phyloP scores from a whole-genome alignment of 2,888 invertebrate genomes.

The Hipparchia semele region DNA sequence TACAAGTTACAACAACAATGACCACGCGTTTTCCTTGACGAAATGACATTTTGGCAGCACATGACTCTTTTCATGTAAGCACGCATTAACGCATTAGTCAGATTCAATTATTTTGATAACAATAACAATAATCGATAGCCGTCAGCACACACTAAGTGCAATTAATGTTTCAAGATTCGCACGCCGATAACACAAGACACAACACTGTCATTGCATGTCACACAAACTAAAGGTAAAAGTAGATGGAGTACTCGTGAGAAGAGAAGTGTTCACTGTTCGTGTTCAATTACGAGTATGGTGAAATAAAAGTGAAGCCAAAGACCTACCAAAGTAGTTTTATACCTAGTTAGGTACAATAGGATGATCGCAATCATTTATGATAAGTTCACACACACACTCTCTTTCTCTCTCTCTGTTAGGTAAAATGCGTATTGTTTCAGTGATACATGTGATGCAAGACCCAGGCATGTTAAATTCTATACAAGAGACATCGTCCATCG shows the following conservation, averaged over 20 bases:
- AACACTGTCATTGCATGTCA: not conserved
- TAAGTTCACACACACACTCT: too few species aligned
- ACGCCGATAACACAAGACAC: constrained; percentile 1
- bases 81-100: constrained; percentile 14
- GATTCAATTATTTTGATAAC: constrained; percentile 16
- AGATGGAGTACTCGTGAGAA: not conserved
- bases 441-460: too few species aligned
- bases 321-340: too few species aligned
- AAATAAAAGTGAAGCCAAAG: too few species aligned
- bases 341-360: too few species aligned
- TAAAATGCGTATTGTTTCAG: too few species aligned
- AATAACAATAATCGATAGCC: constrained; percentile 3
- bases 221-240: not conserved
- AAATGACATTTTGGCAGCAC: not conserved
- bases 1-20: not conserved
- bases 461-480: too few species aligned
- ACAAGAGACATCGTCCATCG: too few species aligned
- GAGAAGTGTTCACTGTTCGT: not conserved
- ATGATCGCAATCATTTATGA: too few species aligned
- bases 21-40: not conserved
- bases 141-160: constrained; percentile 1
- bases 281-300: too few species aligned
- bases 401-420: too few species aligned
- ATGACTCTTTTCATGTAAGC: constrained; percentile 7
- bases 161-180: constrained; percentile 14